Evolutionary conservation across 2,797 vertebrate species (phyloP), one percentile per base, ranked within the genome.

Genomic region (Pangasius djambal): DNA sequence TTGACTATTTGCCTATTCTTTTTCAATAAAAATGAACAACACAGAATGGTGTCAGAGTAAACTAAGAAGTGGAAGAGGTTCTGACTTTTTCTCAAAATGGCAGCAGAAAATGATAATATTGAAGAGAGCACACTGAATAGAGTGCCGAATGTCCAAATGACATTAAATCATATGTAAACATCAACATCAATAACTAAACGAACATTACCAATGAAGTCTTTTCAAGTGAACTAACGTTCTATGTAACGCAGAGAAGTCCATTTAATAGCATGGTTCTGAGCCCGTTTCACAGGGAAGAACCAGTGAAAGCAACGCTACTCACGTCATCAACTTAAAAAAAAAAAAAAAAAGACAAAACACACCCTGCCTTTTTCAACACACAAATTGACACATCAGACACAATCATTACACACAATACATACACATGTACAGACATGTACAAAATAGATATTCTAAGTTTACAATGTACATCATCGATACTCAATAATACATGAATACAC

Each of bases 401-500:
- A 59, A 81, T 48, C 83, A 83, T 72, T 86, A 91, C 77, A 87
- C 93, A 94, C 92, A 89, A 94, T 95, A 93, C 85, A 89, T 94
- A 96, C 95, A 91, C 93, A 92, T 94, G 92, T 95, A 95, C 95
- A 96, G 94, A 89, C 87, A 84, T 90, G 95, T 94, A 96, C 92
- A 95, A 96, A 96, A 96, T 96, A 95, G 92, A 94, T 91, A 90
- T 86, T 91, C 89, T 91, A 92, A 77, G 74, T 78, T 91, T 88
- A 88, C 82, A 91, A 91, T 92, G 90, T 92, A 92, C 91, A 91
- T 92, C 87, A 89, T 91, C 91, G 86, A 92, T 90, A 81, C 78
- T 85, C 86, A 86, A 95, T 95, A 95, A 93, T 92, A 95, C 93
- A 95, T 94, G 93, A 95, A 93, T 95, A 93, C 94, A 94, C 92